Conservation (phyloP, 2,888 invertebrate genomes). For the Phanerotoma sp. region DNA sequence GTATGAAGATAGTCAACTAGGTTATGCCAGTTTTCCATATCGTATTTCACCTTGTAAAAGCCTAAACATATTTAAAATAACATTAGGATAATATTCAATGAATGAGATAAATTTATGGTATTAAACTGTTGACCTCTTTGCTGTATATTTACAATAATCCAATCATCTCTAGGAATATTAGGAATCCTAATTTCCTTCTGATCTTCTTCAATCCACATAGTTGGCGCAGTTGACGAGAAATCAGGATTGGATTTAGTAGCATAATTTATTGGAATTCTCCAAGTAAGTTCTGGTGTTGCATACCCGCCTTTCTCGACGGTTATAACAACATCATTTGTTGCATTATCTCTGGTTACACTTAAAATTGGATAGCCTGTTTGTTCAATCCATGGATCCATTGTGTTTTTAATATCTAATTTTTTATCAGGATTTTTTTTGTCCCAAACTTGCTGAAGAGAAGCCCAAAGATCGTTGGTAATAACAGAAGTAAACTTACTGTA, state of each 20-base stretch:
- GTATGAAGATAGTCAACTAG: conserved; percentile 58
- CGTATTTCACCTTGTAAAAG: conserved; percentile 63
- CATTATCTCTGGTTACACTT: conserved; percentile 36
- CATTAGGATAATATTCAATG: background rate
- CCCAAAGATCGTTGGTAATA: conserved; percentile 37
- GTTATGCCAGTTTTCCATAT: conserved; percentile 66
- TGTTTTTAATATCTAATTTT: conserved; percentile 45
- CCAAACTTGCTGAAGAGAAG: conserved; percentile 31
- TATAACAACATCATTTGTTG: conserved; percentile 28
- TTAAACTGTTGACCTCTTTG: conserved; percentile 60
- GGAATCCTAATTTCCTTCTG: conserved; percentile 44
- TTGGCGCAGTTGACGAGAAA: conserved; percentile 60
- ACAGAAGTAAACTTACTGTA: conserved; percentile 32
- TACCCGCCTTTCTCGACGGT: conserved; percentile 26
- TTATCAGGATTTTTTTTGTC: conserved; percentile 20
- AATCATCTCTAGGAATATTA: conserved; percentile 56
- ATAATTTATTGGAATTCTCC: conserved; percentile 51
- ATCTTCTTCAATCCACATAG: conserved; percentile 58
- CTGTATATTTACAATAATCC: conserved; percentile 68
- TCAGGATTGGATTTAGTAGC: conserved; percentile 39
- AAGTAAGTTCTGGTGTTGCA: conserved; percentile 24
- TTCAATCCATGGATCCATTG: conserved; percentile 55
- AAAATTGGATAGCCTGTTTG: conserved; percentile 57
- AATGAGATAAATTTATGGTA: too few relatives aligned
- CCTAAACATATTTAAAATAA: conserved; percentile 31